Conservation (phyloP, 2,797 vertebrate species). For the Meda fulgida region DNA sequence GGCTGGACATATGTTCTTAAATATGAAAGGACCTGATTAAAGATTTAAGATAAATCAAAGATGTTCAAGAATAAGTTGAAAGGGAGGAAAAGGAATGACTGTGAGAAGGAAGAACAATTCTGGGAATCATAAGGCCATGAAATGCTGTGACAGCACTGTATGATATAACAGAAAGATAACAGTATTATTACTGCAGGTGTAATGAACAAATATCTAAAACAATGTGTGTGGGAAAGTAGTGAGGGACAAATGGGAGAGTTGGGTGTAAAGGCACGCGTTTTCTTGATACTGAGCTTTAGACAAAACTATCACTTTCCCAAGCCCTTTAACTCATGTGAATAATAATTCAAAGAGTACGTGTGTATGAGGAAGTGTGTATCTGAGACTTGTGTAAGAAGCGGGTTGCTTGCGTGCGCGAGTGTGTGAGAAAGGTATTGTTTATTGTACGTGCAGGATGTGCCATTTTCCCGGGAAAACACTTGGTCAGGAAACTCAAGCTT, state of each 20-base stretch:
- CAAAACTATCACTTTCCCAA: conserved; percentile 16
- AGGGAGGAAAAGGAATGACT: neutral
- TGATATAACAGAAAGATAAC: conserved; percentile 17
- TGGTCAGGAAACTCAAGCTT: conserved; percentile 74
- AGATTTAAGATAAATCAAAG: neutral
- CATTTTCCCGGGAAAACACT: conserved; percentile 80
- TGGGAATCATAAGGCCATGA: neutral
- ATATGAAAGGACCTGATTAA: neutral
- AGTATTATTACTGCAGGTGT: neutral
- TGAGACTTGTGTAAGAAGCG: conserved; percentile 35
- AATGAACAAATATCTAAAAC: neutral
- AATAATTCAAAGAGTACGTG: conserved; percentile 10
- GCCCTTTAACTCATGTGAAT: conserved; percentile 13
- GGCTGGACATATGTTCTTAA: neutral
- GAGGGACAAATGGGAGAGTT: neutral
- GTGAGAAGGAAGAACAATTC: neutral
- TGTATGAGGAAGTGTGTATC: conserved; percentile 5
- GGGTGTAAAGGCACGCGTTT: neutral
- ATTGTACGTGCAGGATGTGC: conserved; percentile 79
- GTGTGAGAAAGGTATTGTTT: conserved; percentile 84
- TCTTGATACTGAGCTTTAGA: neutral
- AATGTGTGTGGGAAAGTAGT: neutral
- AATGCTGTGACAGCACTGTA: neutral
- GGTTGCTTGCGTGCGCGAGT: conserved; percentile 65
- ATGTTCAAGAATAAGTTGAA: neutral